Evolutionary conservation across 2,797 vertebrate genomes (phyloP), one percentile per base, ranked within the genome.

Genomic region (Argyrosomus regius): DNA sequence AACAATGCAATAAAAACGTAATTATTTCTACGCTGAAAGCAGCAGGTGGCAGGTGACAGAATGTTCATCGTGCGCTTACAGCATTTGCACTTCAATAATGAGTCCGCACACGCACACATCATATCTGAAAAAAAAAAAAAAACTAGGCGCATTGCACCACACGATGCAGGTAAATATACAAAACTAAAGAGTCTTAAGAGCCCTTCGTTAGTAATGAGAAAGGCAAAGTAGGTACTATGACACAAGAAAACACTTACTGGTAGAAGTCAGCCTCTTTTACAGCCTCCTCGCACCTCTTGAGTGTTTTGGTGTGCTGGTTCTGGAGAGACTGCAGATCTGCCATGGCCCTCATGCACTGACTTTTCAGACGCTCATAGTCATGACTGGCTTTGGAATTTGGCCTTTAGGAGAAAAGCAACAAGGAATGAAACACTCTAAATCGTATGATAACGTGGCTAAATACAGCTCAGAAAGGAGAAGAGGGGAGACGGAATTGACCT

Each of bases 211-310:
- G 50, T 7, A 67, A 63, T 2, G 0, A 39, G 0, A 80, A 50
- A 53, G 13, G 14, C 11, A 73, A 62, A 73, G 72, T 1, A 9
- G 26, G 24, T 6, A 49, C 7, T 7, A 20, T 43, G 24, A 60
- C 1, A 16, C 22, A 50, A 46, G 9, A 43, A 18, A 70, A 73
- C 87, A 97, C 98, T 99, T 93, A 99, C 98, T 99, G 98, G 92
- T 99, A 99, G 90, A 99, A 99, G 94, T 99, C 98, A 0, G 97
- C 98, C 89, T 99, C 97, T 93, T 99, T 99, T 68, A 97, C 98
- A 74, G 98, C 97, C 93, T 99, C 98, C 94, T 99, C 98, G 39
- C 98, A 99, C 73, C 98, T 96, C 94, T 98, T 99, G 20, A 99
- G 95, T 54, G 98, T 97, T 70, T 97, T 99, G 68, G 97, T 98